These are phyloP conservation scores for Capromys pilorides DNA, from an alignment of 2,797 vertebrate species.

Conservation along the genomic window DNA sequence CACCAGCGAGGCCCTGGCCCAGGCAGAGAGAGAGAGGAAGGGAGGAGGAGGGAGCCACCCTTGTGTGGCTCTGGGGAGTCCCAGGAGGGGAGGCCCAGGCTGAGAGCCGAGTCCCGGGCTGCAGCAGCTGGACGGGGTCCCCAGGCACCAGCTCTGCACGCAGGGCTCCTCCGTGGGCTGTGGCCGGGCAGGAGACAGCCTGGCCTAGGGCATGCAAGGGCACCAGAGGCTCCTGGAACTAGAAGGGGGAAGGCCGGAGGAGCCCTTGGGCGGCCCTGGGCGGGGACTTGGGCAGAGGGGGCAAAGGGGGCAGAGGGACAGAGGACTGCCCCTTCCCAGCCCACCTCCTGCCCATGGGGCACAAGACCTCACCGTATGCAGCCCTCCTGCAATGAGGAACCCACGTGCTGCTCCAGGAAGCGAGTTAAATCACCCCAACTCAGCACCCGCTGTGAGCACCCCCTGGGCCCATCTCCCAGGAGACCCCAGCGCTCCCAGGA, in stretches of 20 bases:
- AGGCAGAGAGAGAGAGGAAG: background rate
- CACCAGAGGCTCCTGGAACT: background rate
- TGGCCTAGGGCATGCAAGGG: background rate
- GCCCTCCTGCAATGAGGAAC: background rate
- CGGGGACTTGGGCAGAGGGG: background rate
- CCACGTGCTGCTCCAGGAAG: constrained; percentile 33
- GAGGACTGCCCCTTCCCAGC: background rate
- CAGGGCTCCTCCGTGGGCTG: background rate
- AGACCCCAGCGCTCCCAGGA: constrained; percentile 72
- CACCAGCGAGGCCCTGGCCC: background rate
- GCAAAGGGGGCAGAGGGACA: background rate
- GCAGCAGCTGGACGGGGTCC: background rate
- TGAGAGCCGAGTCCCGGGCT: background rate
- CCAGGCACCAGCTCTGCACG: background rate
- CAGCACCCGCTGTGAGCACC: constrained; percentile 33
- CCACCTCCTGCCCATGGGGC: background rate
- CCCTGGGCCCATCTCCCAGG: constrained; percentile 55
- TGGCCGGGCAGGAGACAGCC: too few relatives aligned
- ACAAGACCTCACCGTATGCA: too few relatives aligned
- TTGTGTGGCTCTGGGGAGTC: constrained; percentile 45
- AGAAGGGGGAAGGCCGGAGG: background rate
- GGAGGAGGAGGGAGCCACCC: background rate
- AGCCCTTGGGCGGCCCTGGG: background rate
- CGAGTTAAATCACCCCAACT: constrained; percentile 57
- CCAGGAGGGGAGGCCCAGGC: constrained; percentile 55